Conservation (phyloP, 2,888 invertebrate species). For the Epinotia nisella region DNA sequence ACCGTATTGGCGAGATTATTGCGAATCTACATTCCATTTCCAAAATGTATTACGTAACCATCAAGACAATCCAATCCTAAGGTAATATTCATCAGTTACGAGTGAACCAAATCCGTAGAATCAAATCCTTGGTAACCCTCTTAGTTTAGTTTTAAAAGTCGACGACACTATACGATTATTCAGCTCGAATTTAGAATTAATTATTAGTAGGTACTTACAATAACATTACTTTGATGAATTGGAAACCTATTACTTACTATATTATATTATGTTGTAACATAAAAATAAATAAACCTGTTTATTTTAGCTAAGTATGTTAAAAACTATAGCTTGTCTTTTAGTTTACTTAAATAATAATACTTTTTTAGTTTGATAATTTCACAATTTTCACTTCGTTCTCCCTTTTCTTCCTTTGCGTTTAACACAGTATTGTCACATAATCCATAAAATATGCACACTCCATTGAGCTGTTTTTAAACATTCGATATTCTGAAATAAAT, state of each 20-base stretch:
- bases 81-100: background rate
- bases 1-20: background rate
- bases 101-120: background rate
- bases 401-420: background rate
- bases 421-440: background rate
- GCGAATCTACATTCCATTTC: background rate
- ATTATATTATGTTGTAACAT: too few relatives aligned
- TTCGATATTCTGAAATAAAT: background rate
- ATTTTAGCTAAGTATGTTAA: background rate
- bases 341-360: background rate
- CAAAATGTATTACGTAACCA: background rate
- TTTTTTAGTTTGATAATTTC: background rate
- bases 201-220: too few relatives aligned
- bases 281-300: background rate
- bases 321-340: background rate
- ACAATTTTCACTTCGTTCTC: background rate
- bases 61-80: background rate
- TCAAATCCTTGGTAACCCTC: background rate
- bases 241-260: too few relatives aligned
- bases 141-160: background rate
- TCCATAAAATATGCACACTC: constrained; percentile 31
- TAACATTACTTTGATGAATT: too few relatives aligned
- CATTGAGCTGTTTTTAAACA: constrained; percentile 52
- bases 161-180: background rate
- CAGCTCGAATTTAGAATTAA: too few relatives aligned